These are phyloP conservation scores for Plemyria rubiginata DNA, from an alignment of 2,888 invertebrate species.

Conservation along the genomic window DNA sequence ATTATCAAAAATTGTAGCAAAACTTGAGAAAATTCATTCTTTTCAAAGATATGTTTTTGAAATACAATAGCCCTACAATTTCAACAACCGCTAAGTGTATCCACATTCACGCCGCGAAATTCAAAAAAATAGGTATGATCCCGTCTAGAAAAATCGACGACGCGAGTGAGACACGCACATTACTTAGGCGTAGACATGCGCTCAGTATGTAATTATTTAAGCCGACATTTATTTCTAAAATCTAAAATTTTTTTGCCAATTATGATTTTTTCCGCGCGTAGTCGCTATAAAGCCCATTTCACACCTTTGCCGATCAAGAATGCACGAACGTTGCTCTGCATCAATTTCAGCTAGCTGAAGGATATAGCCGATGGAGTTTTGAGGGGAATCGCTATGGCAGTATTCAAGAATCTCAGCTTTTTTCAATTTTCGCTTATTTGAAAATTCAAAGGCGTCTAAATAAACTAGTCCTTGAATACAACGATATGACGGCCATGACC, in stretches of 20 bases:
- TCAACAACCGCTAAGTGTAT: not conserved
- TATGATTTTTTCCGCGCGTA: not conserved
- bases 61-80: conserved; percentile 33
- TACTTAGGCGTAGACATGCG: not conserved
- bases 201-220: not conserved
- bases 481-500: too few relatives aligned
- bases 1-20: conserved; percentile 39
- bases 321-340: not conserved
- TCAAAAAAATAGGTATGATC: not conserved
- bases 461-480: not conserved
- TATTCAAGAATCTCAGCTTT: not conserved
- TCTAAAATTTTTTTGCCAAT: not conserved
- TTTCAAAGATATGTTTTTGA: conserved; percentile 29
- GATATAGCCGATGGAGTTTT: not conserved
- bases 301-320: not conserved
- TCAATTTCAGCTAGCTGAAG: not conserved
- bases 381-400: too few relatives aligned
- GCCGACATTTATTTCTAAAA: not conserved
- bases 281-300: conserved; percentile 1
- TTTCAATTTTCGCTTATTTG: too few relatives aligned
- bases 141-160: not conserved
- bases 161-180: not conserved
- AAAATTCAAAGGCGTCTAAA: not conserved
- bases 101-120: not conserved
- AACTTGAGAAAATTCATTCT: conserved; percentile 20